Evolutionary conservation across 2,113 vertebrate species (phyloP), one percentile per base, ranked within the genome.

Genomic region (Ceuthmochares aereus): DNA sequence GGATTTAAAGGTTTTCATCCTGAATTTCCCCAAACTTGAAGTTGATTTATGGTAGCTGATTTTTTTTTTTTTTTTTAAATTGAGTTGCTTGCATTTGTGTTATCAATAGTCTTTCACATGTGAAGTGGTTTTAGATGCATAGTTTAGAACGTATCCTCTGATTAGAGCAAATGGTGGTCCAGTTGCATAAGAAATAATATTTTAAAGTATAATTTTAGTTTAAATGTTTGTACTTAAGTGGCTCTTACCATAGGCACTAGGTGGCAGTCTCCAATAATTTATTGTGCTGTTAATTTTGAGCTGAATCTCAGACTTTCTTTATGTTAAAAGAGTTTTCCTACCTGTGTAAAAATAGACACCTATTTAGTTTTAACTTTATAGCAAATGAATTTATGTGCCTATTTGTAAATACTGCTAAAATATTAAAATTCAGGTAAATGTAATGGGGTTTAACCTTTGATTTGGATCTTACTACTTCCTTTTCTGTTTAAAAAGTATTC

Each of bases 191-290:
- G 42, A 55, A 42, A 9, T 8, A 34, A 0, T 78, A 21, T 32
- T 87, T 63, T 36, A 16, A 68, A 78, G 19, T 45, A 6, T 7
- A 30, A 14, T 54, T 8, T 26, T 2, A 45, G 20, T 14, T 72
- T 30, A 36, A 68, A 47, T 40, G 22, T 63, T 87, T 78, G 25
- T 70, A 21, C 43, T 81, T 93, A 26, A 55, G 26, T 87, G 9
- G 19, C 88, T 67, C 45, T 70, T 84, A 68, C 76, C 12, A 9
- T 23, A 29, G 37, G 62, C 96, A 63, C 90, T 94, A 98, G 96
- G 59, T 96, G 97, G 96, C 97, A 97, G 86, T 76, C 70, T 87
- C 3, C 67, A 12, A n/a, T 36, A 26, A 14, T 25, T 78, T 70
- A 72, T 52, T 49, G 27, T 37, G 32, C 14, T 88, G 16, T 72